Percentiles rank a stretch among this genome's conserved stretches.
phyloP scores from a whole-genome alignment of 2,113 vertebrate genomes.

The Chaenogobius annularis region DNA sequence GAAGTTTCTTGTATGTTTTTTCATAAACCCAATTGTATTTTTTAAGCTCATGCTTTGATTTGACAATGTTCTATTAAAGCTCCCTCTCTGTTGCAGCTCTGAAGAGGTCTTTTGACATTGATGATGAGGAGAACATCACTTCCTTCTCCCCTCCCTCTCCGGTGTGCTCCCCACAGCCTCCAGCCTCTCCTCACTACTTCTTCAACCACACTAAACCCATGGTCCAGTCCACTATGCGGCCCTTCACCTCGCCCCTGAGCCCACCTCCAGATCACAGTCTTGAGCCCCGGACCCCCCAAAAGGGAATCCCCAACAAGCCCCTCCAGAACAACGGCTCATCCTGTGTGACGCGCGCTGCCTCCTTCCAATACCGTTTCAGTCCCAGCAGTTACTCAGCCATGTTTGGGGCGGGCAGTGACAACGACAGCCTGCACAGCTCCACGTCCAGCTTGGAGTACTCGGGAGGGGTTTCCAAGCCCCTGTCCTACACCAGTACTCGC shows the following conservation, averaged over 20 bases:
- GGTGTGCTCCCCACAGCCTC: conserved; percentile 57
- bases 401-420: conserved; percentile 76
- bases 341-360: conserved; percentile 68
- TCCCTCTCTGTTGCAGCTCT: conserved; percentile 72
- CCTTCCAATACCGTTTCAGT: conserved; percentile 79
- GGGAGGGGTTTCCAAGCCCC: conserved; percentile 40
- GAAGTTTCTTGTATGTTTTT: no score
- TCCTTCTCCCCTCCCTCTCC: conserved; percentile 68
- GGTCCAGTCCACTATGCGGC: conserved; percentile 27
- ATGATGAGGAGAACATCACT: conserved; percentile 75
- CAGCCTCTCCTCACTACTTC: conserved; percentile 45
- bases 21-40: no score
- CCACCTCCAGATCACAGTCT: conserved; percentile 62
- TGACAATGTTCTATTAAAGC: neutral
- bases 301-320: conserved; percentile 65
- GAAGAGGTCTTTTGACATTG: conserved; percentile 85
- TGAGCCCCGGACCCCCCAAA: conserved; percentile 67
- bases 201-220: conserved; percentile 55
- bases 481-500: conserved; percentile 57
- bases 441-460: conserved; percentile 85
- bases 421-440: conserved; percentile 85
- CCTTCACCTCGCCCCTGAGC: conserved; percentile 53
- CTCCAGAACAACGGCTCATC: conserved; percentile 56
- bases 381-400: conserved; percentile 64
- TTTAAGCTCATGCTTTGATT: no score